Base-by-base conservation (phyloP, 2,113 vertebrate species). In the Seriola dumerili region DNA sequence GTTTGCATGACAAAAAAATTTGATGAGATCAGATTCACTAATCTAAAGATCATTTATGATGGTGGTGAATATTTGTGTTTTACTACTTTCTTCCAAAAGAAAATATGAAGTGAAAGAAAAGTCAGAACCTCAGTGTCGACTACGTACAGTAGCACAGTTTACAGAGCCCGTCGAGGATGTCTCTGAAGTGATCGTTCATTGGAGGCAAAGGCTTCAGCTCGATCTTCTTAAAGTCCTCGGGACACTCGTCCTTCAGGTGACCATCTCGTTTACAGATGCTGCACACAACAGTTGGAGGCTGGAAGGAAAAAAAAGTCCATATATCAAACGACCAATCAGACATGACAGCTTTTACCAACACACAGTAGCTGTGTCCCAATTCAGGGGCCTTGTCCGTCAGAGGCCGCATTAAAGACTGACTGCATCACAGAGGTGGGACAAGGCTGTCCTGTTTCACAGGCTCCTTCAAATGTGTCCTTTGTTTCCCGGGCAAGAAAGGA, bases 221-320 rank as follows among this genome's bases (percentile, higher is more conserved):
- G 19, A 99, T 99, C 96, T 99, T 99, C 95, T 99, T 98, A 86
- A 99, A 99, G 95, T 99, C 98, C 82, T 99, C 98, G 1, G 98
- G 98, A 91, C 98, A 99, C 71, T 99, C 97, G 25, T 97, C 98
- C 94, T 97, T 99, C 90, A 97, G 97, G 94, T 99, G 98, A 76
- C 98, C 98, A 81, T 99, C 98, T 73, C 98, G 94, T 90, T 99
- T 99, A 95, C 98, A 99, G 96, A 99, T 98, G 93, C 98, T 99
- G 96, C 98, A 99, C 94, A 99, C 98, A 55, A 99, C 98, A 1
- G 97, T 99, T 61, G 98, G 98, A 78, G 98, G 98, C 97, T 98
- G 91, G 17, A 85, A 25, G 4, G 10, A 19, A 34, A 29, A 29
- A 67, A 42, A 44, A 38, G 13, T 19, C 2, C n/a, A 44, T n/a